Evolutionary conservation across 2,797 vertebrate species (phyloP).

Genomic region (Parauchenoglanis punctatus): DNA sequence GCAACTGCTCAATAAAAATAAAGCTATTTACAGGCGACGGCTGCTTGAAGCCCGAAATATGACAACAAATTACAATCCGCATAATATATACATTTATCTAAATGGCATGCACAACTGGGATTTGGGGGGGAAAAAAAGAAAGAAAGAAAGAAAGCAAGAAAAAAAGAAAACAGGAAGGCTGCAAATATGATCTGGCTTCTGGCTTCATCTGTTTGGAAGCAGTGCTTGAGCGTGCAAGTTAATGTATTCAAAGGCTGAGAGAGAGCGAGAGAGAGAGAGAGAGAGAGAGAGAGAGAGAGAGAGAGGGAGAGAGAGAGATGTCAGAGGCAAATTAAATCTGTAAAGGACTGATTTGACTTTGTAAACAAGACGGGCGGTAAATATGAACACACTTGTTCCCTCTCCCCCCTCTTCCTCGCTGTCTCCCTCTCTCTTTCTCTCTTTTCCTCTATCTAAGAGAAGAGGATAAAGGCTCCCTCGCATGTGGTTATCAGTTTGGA

Average conservation of each 20-base stretch:
- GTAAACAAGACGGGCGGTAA: constrained; percentile 72
- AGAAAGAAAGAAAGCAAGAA: background rate
- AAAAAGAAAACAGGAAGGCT: constrained; percentile 20
- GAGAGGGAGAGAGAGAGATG: constrained; percentile 57
- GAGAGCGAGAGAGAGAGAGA: constrained; percentile 35
- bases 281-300: constrained; percentile 17
- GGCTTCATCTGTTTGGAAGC: constrained; percentile 62
- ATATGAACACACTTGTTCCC: constrained; percentile 59
- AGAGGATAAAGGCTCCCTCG: constrained; percentile 33
- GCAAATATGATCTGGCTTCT: constrained; percentile 55
- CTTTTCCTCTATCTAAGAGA: constrained; percentile 26
- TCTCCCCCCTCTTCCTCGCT: constrained; percentile 34
- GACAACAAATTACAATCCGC: constrained; percentile 57
- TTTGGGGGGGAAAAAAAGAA: constrained; percentile 21
- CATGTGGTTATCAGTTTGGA: constrained; percentile 44
- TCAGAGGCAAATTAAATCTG: constrained; percentile 69
- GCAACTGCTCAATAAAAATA: constrained; percentile 64
- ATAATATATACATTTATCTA: constrained; percentile 65
- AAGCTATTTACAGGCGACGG: constrained; percentile 61
- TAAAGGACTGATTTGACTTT: constrained; percentile 72
- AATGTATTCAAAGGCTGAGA: constrained; percentile 64
- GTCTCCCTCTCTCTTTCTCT: constrained; percentile 17
- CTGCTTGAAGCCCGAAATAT: constrained; percentile 59
- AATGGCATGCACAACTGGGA: constrained; percentile 32
- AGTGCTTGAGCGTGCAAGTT: constrained; percentile 51